phyloP scores from a whole-genome alignment of 2,797 vertebrate genomes.

The Pseudochaenichthys georgianus region DNA sequence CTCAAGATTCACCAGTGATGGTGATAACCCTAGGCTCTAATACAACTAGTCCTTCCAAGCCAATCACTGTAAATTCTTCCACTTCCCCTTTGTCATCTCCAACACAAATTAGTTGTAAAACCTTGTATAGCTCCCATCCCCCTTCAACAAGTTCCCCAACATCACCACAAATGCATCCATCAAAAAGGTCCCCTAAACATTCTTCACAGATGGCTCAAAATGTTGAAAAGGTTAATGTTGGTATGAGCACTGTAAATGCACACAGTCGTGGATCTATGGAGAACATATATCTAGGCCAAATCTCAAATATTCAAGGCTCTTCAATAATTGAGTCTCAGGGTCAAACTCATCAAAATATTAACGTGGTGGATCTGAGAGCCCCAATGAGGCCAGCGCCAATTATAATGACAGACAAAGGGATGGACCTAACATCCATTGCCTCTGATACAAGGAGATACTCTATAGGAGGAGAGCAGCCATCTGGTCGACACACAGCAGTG shows the following conservation, averaged over 20 bases:
- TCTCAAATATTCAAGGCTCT: slow-evolving; percentile 90
- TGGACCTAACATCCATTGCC: slow-evolving; percentile 98
- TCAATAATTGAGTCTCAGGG: slow-evolving; percentile 89
- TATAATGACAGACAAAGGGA: slow-evolving; percentile 98
- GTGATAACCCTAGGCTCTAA: slow-evolving; percentile 91
- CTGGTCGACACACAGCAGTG: slow-evolving; percentile 91
- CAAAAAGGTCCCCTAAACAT: slow-evolving; percentile 82
- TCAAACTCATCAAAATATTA: slow-evolving; percentile 85
- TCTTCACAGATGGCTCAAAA: slow-evolving; percentile 83
- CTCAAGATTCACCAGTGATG: slow-evolving; percentile 93
- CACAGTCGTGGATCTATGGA: slow-evolving; percentile 90
- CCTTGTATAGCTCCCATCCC: slow-evolving; percentile 86
- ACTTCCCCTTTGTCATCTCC: slow-evolving; percentile 94
- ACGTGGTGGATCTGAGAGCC: slow-evolving; percentile 93
- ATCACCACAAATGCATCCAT: slow-evolving; percentile 83
- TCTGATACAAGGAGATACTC: slow-evolving; percentile 94
- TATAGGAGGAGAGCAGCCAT: slow-evolving; percentile 89
- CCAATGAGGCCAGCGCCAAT: slow-evolving; percentile 92
- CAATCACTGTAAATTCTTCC: slow-evolving; percentile 89
- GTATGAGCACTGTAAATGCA: slow-evolving; percentile 82
- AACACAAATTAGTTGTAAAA: slow-evolving; percentile 87
- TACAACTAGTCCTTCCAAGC: slow-evolving; percentile 88
- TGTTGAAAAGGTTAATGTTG: slow-evolving; percentile 83
- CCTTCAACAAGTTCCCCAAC: slow-evolving; percentile 81
- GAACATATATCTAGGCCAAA: slow-evolving; percentile 93